Evolutionary conservation across 2,113 vertebrate genomes (phyloP), one percentile per base, ranked within the genome.

Genomic region (Arothron firmamentum): DNA sequence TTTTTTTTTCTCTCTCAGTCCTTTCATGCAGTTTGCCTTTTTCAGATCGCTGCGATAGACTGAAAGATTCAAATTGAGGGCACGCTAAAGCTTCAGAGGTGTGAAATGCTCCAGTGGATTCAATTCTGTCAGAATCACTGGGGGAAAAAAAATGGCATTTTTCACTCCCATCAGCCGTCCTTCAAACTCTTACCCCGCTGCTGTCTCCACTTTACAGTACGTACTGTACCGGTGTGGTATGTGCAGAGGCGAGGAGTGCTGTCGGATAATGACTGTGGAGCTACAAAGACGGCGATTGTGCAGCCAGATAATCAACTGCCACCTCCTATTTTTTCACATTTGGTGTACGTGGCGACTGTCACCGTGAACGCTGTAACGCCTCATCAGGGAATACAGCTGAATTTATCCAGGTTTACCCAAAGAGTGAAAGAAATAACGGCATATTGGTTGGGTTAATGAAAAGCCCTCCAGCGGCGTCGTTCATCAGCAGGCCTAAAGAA

Each of bases 401-500:
- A 59, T 77, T 74, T 28, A 56, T 76, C 82, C 72, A 56, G 77
- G 58, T 70, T 81, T 51, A 59, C 25, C 13, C 60, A 18, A 65
- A 65, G 58, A 65, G 47, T 70, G 43, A 70, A 67, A 81, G 72
- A 78, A 77, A 67, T 62, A 76, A 55, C 56, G 47, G 23, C 51
- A 46, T 43, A 52, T 75, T 75, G 81, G 72, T 42, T 52, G 61
- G 65, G 74, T 72, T 67, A 78, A 86, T 84, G 82, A 86, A 81
- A 73, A 67, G 45, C 59, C 54, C 34, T 56, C 55, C 21, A 21
- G 23, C 74, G 77, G 42, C 69, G 52, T 59, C 77, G 66, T 77
- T 67, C 78, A 79, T 83, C 78, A 83, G 65, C 74, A 72, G 52
- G 70, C 64, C 55, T 51, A 70, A 75, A 81, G 68, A 84, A 79